Evolutionary conservation across 2,113 vertebrate species (phyloP), one percentile per base, ranked within the genome.

Genomic region (Heliornis fulica): DNA sequence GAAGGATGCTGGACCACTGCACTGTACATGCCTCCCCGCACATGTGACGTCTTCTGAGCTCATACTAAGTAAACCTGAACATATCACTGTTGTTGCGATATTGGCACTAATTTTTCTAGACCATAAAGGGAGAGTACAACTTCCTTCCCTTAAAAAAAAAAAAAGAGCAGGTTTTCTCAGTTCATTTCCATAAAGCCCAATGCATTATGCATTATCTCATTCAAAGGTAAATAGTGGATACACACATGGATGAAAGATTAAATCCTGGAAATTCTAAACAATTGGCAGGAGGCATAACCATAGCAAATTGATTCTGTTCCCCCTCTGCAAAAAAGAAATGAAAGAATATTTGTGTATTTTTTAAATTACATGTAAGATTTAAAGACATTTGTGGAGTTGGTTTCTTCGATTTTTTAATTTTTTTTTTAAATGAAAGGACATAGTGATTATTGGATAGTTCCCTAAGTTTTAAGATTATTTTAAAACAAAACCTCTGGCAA

Each of bases 201-300:
- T 93, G 92, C 97, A 96, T 97, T 97, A 98, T 98, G 97, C 94
- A 97, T 97, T 97, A 95, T 96, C 97, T 96, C 96, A 97, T 97
- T 97, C 96, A 97, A 98, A 98, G 91, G 89, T 97, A 97, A 98
- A 93, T 93, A 96, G 95, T 96, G 96, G 96, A 96, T 97, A 97
- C 90, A 95, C 96, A 97, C 96, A 96, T 57, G 96, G 97, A 98
- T 97, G 97, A 96, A 97, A 98, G 97, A 98, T 98, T 97, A 98
- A 98, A 97, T 97, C 95, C 95, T 53, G 95, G 93, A 96, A 96
- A 80, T 97, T 98, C 97, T 96, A 97, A 98, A 98, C 97, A 96
- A 98, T 97, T 97, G 97, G 96, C 84, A 97, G 95, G 96, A 98
- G 96, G 97, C 97, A 96, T 91, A 98, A 91, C 96, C 97, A 97